These are phyloP conservation scores for Mormyrus lacerda DNA, from an alignment of 2,113 vertebrate genomes.

Conservation along the genomic window DNA sequence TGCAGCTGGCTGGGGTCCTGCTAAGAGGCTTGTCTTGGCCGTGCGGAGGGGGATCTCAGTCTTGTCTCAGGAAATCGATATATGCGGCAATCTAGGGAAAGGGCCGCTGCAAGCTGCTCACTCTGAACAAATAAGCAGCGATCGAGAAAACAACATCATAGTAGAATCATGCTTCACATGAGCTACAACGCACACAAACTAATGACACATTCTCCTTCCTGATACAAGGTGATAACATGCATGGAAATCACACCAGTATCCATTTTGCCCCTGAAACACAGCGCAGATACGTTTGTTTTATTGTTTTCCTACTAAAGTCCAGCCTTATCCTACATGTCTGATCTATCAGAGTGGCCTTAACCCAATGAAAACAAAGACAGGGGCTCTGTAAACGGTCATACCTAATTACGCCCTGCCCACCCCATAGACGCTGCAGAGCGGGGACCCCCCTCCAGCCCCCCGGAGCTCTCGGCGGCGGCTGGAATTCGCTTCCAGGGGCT, in stretches of 20 bases:
- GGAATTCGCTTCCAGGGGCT: constrained; percentile 56
- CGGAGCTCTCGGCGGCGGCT: background rate
- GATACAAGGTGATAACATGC: background rate
- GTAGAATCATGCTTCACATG: background rate
- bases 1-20: background rate
- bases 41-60: background rate
- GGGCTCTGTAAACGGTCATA: constrained; percentile 51
- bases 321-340: background rate
- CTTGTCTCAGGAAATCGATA: background rate
- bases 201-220: background rate
- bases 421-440: constrained; percentile 52
- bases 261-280: background rate
- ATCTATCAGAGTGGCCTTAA: constrained; percentile 44
- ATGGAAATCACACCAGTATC: background rate
- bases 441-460: constrained; percentile 44
- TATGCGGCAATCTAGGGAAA: background rate
- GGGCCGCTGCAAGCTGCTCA: background rate
- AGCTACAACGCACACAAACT: background rate
- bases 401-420: constrained; percentile 56
- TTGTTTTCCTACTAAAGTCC: background rate
- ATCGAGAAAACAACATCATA: background rate
- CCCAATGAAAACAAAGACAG: constrained; percentile 43
- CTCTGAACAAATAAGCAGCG: background rate
- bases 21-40: background rate
- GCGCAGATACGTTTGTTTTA: background rate